phyloP scores from a whole-genome alignment of 2,113 vertebrate genomes.

The Pelusios castaneus region DNA sequence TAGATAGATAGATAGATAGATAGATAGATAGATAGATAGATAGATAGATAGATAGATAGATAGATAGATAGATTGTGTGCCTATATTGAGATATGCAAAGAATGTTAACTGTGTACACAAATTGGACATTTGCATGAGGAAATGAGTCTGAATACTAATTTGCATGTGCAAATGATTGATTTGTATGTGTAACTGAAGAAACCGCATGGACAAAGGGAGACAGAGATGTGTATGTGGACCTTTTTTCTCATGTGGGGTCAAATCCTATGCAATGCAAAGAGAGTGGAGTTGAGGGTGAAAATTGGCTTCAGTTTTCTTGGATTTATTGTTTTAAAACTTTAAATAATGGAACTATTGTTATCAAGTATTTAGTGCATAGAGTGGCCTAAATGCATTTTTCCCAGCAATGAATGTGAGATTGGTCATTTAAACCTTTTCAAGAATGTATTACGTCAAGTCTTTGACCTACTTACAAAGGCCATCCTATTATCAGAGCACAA shows the following conservation, averaged over 20 bases:
- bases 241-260: background rate
- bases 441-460: background rate
- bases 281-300: background rate
- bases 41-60: no score
- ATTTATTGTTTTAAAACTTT: background rate
- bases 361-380: background rate
- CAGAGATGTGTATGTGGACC: background rate
- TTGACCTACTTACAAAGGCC: background rate
- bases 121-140: background rate
- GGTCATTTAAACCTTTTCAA: slow-evolving; percentile 39
- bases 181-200: background rate
- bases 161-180: rapidly evolving
- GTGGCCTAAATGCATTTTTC: background rate
- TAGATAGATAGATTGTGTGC: no score
- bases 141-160: background rate
- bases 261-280: background rate
- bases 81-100: rapidly evolving
- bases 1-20: no score
- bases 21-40: no score
- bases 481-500: slow-evolving; percentile 35
- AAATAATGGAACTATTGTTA: background rate
- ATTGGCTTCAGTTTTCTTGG: background rate
- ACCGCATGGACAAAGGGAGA: background rate
- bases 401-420: slow-evolving; percentile 21
- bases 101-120: background rate